phyloP scores from a whole-genome alignment of 2,797 vertebrate species.

The Malacoraja senta region DNA sequence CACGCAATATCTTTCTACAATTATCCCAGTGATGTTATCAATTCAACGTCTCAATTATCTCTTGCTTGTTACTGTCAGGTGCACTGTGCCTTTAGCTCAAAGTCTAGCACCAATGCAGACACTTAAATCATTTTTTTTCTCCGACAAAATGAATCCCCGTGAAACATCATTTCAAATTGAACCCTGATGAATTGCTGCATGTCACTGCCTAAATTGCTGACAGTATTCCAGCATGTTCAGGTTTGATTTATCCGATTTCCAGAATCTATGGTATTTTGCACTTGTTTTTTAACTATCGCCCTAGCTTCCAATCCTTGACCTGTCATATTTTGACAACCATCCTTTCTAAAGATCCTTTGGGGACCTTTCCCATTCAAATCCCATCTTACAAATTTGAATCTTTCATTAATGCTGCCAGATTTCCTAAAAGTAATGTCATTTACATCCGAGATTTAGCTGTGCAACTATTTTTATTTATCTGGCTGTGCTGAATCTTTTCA shows the following conservation, averaged over 20 bases:
- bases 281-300: neutral
- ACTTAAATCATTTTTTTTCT: neutral
- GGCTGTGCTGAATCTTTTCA: neutral
- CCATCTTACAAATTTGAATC: neutral
- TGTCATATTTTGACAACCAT: neutral
- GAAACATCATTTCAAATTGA: neutral
- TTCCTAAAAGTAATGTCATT: neutral
- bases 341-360: neutral
- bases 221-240: neutral
- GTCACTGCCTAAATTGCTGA: neutral
- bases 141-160: neutral
- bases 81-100: neutral
- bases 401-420: neutral
- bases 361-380: neutral
- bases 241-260: neutral
- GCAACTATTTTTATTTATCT: neutral
- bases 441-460: neutral
- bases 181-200: neutral
- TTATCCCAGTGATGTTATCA: neutral
- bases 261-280: neutral
- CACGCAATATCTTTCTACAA: neutral
- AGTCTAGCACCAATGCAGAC: neutral
- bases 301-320: neutral
- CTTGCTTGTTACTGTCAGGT: neutral
- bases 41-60: neutral